phyloP scores from a whole-genome alignment of 92 coral and sea anemone genomes.

The Heteractis magnifica region DNA sequence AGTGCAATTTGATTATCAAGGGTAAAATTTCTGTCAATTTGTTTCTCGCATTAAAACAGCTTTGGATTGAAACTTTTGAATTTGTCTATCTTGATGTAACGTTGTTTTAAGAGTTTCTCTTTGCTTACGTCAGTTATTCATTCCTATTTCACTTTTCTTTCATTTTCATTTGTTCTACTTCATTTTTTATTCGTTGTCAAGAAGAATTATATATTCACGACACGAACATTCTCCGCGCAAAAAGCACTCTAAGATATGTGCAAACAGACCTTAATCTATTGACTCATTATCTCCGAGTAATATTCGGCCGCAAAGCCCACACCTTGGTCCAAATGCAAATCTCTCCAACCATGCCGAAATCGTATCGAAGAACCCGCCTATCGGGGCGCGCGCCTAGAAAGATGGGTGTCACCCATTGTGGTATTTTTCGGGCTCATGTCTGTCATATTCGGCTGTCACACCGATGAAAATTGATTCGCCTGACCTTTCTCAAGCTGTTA shows the following conservation, averaged over 20 bases:
- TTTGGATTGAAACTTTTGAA: no score
- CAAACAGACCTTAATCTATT: slow-evolving; percentile 20
- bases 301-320: slow-evolving; percentile 22
- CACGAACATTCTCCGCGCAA: neutral
- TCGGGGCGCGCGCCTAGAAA: neutral
- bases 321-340: slow-evolving; percentile 8
- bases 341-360: slow-evolving; percentile 7
- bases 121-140: no score
- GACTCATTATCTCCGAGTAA: neutral
- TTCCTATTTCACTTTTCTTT: no score
- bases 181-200: neutral
- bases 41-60: no score
- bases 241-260: slow-evolving; percentile 1
- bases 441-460: slow-evolving; percentile 15
- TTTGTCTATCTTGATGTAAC: no score
- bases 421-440: slow-evolving; percentile 16
- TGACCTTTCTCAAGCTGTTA: slow-evolving; percentile 24
- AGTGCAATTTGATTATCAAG: neutral
- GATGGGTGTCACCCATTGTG: slow-evolving; percentile 23
- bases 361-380: slow-evolving; percentile 4
- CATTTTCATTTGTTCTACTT: no score
- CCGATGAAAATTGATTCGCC: slow-evolving; percentile 12
- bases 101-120: no score
- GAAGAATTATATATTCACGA: neutral
- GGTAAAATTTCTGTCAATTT: neutral